phyloP scores from a whole-genome alignment of 1,140 invertebrate genomes.

The Phymorhynchus buccinoides region DNA sequence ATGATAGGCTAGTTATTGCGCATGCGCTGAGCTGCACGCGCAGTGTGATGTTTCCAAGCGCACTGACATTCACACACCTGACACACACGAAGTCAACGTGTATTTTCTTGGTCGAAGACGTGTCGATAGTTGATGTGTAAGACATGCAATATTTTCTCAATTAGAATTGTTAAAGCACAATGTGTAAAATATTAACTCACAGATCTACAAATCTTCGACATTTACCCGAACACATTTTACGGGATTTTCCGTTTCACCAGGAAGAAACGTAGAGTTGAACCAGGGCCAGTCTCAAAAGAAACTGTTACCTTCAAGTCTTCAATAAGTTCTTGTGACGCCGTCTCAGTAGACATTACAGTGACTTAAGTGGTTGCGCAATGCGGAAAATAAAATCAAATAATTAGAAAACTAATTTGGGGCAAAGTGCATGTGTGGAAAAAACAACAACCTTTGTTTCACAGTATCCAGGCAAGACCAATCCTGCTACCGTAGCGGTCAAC shows the following conservation, averaged over 20 bases:
- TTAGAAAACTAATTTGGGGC: too few relatives aligned
- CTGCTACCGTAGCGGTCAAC: too few relatives aligned
- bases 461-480: too few relatives aligned
- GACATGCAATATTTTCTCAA: neutral
- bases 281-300: too few relatives aligned
- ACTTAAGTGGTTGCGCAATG: too few relatives aligned
- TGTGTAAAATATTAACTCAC: neutral
- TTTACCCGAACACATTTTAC: neutral
- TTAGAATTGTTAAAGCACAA: neutral
- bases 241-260: neutral
- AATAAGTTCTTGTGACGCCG: too few relatives aligned
- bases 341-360: too few relatives aligned
- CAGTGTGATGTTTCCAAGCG: constrained; percentile 25
- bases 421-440: too few relatives aligned
- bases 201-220: neutral
- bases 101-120: neutral
- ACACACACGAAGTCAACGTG: neutral
- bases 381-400: too few relatives aligned
- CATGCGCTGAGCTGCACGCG: constrained; percentile 7
- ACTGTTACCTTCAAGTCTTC: too few relatives aligned
- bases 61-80: constrained; percentile 2
- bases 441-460: too few relatives aligned
- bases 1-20: constrained; percentile 1
- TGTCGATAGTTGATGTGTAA: neutral
- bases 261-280: too few relatives aligned